Evolutionary conservation across 2,797 vertebrate species (phyloP).

Genomic region (Clarias fuscus): DNA sequence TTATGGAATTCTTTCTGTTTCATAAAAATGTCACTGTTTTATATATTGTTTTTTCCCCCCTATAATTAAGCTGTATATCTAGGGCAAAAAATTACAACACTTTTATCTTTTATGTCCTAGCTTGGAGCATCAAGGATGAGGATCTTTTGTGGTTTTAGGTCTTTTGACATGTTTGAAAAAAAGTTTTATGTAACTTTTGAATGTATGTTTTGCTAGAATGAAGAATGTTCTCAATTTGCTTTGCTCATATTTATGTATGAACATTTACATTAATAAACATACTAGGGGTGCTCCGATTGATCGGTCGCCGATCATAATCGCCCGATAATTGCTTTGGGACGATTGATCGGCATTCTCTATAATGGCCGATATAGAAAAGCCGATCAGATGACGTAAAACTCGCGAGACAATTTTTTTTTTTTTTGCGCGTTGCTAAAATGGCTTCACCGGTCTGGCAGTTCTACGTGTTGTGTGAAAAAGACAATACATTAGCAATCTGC

Average conservation of each 20-base stretch:
- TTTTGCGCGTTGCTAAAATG: too few species aligned
- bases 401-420: too few species aligned
- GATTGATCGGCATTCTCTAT: too few species aligned
- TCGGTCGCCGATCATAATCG: too few species aligned
- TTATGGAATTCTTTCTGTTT: conserved; percentile 26
- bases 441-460: too few species aligned
- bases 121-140: background rate
- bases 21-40: conserved; percentile 24
- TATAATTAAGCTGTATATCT: conserved; percentile 16
- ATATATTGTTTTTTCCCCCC: background rate
- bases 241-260: conserved; percentile 6
- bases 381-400: too few species aligned
- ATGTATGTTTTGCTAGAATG: conserved; percentile 1
- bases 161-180: conserved; percentile 17
- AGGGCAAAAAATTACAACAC: conserved; percentile 7
- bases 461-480: too few species aligned
- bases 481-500: too few species aligned
- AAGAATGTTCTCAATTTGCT: background rate
- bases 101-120: conserved; percentile 21
- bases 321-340: too few species aligned
- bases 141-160: conserved; percentile 30
- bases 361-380: too few species aligned
- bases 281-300: too few species aligned
- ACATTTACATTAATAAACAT: background rate
- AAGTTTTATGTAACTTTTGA: background rate